These are phyloP conservation scores for Diachasma alloeum DNA, from an alignment of 1,140 invertebrate species.

Conservation along the genomic window DNA sequence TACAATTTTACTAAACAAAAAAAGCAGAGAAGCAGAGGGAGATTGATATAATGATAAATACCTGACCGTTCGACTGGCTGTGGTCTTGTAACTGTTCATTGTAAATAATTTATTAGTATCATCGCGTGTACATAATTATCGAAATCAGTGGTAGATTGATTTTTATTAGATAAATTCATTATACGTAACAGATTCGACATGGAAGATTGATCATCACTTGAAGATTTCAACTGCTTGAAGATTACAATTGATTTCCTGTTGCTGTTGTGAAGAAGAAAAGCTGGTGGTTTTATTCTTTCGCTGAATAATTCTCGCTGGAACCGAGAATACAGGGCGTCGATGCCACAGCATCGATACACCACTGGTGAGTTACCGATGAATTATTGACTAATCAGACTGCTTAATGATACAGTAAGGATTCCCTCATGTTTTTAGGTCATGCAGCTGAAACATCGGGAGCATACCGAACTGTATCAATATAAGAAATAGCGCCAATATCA, in stretches of 20 bases:
- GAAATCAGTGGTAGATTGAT: not conserved
- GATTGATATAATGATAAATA: constrained; percentile 14
- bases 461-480: constrained; percentile 20
- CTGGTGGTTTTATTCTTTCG: not conserved
- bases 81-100: constrained; percentile 29
- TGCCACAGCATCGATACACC: not conserved
- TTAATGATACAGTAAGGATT: not conserved
- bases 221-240: constrained; percentile 11
- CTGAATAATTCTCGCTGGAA: not conserved
- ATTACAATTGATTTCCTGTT: not conserved
- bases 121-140: not conserved
- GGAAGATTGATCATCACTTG: constrained; percentile 17
- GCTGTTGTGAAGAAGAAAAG: not conserved
- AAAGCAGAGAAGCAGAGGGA: not conserved
- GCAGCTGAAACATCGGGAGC: not conserved
- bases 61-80: constrained; percentile 37
- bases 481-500: not conserved
- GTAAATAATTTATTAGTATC: constrained; percentile 1
- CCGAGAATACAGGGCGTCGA: not conserved
- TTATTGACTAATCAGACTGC: not conserved
- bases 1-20: not conserved
- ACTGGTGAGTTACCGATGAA: not conserved
- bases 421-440: not conserved
- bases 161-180: not conserved
- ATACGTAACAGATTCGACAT: constrained; percentile 10